phyloP scores from a whole-genome alignment of 2,888 invertebrate species.

The Cephus nigrinus region DNA sequence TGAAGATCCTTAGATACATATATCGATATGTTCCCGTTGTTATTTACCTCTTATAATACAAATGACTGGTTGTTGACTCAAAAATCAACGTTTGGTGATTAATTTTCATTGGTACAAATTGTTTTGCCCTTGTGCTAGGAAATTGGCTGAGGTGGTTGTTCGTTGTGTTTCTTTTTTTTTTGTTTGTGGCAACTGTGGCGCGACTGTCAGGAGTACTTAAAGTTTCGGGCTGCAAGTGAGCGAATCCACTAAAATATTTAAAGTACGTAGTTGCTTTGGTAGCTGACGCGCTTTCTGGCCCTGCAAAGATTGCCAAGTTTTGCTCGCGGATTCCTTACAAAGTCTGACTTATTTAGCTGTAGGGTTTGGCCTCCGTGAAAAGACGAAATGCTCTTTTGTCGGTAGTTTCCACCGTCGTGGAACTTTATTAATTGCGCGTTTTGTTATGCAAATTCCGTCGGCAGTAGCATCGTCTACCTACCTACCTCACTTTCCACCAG shows the following conservation, averaged over 20 bases:
- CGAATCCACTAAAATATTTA: slow-evolving; percentile 35
- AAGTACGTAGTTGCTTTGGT: slow-evolving; percentile 26
- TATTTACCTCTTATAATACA: no score
- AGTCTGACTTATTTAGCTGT: slow-evolving; percentile 58
- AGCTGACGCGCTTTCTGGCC: slow-evolving; percentile 24
- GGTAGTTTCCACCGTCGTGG: slow-evolving; percentile 40
- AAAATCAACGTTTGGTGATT: background rate
- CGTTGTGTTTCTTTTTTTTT: background rate
- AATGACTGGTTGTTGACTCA: no score
- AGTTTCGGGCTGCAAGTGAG: slow-evolving; percentile 14
- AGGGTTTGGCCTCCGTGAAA: slow-evolving; percentile 17
- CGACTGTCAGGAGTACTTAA: slow-evolving; percentile 11
- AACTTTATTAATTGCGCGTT: slow-evolving; percentile 66
- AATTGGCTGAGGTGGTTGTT: background rate
- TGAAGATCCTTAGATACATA: no score
- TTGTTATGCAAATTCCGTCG: slow-evolving; percentile 62
- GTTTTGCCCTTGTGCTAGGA: background rate
- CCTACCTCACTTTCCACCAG: slow-evolving; percentile 17
- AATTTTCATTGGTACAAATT: background rate
- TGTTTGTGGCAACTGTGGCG: slow-evolving; percentile 7
- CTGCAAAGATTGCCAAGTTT: slow-evolving; percentile 54
- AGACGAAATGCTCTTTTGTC: slow-evolving; percentile 58
- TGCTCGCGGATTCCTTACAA: slow-evolving; percentile 49
- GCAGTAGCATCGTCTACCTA: slow-evolving; percentile 28
- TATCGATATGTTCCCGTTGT: no score